phyloP scores from a whole-genome alignment of 2,888 invertebrate species.

The Creontiades dilutus region DNA sequence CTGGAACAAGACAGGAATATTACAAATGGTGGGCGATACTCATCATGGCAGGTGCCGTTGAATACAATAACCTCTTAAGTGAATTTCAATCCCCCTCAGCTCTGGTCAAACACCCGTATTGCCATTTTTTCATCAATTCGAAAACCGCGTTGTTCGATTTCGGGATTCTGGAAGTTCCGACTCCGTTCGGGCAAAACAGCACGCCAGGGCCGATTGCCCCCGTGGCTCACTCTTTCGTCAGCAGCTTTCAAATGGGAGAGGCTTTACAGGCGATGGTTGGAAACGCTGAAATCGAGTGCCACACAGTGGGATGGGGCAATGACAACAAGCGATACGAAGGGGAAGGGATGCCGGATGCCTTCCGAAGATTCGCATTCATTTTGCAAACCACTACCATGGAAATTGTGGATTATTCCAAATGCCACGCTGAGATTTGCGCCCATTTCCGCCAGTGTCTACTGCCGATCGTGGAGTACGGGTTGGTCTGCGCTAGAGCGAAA shows the following conservation, averaged over 20 bases:
- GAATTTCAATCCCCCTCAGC: neutral
- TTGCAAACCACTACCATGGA: neutral
- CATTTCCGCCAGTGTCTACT: neutral
- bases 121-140: neutral
- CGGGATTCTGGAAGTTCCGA: neutral
- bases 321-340: constrained; percentile 4
- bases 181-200: neutral
- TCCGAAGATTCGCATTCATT: neutral
- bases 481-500: neutral
- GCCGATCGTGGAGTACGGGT: neutral
- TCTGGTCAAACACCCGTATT: neutral
- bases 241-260: neutral
- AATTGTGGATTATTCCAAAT: neutral
- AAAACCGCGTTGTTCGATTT: neutral
- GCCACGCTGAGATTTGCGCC: neutral
- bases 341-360: neutral
- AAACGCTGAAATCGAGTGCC: neutral
- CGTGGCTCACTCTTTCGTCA: neutral
- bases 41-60: neutral
- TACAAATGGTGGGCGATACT: neutral
- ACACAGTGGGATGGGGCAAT: constrained; percentile 12
- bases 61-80: neutral
- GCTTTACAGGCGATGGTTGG: neutral
- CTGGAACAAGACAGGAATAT: neutral
- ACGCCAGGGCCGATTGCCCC: neutral